Evolutionary conservation across 2,888 invertebrate genomes (phyloP).

Genomic region (Anaspis maculata): DNA sequence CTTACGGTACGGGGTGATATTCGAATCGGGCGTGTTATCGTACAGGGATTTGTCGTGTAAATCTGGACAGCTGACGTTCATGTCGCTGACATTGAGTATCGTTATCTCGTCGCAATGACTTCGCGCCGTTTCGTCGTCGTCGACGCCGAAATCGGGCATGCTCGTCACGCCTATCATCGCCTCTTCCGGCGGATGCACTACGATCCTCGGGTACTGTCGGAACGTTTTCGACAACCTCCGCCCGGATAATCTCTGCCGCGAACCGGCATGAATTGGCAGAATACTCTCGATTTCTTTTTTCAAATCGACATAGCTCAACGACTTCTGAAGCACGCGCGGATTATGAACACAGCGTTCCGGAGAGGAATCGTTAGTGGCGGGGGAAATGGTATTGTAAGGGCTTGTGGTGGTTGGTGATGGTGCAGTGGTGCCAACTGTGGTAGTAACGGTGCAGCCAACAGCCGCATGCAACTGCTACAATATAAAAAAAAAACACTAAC

Average conservation of each 20-base stretch:
- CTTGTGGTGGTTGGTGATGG: constrained; percentile 10
- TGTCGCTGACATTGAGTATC: constrained; percentile 26
- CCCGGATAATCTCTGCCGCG: constrained; percentile 17
- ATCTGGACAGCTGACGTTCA: constrained; percentile 34
- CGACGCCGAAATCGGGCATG: constrained; percentile 34
- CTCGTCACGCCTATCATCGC: constrained; percentile 34
- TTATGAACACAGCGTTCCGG: no score
- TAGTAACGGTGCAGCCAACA: constrained; percentile 29
- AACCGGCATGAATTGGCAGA: constrained; percentile 26
- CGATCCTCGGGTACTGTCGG: constrained; percentile 32
- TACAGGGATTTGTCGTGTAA: constrained; percentile 20
- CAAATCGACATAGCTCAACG: constrained; percentile 36
- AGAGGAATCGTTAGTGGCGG: no score
- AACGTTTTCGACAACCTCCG: constrained; percentile 33
- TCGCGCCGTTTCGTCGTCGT: no score
- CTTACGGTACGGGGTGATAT: no score
- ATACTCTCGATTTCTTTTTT: constrained; percentile 36
- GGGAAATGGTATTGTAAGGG: constrained; percentile 10
- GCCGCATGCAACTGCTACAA: constrained; percentile 38
- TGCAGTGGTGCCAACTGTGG: constrained; percentile 4
- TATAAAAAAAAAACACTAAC: constrained; percentile 21
- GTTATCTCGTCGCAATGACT: no score
- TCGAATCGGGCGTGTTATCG: constrained; percentile 10
- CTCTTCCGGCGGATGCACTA: constrained; percentile 32
- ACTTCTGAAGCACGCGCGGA: no score